Evolutionary conservation across 2,113 vertebrate species (phyloP), one percentile per base, ranked within the genome.

Genomic region (Macrotis lagotis): DNA sequence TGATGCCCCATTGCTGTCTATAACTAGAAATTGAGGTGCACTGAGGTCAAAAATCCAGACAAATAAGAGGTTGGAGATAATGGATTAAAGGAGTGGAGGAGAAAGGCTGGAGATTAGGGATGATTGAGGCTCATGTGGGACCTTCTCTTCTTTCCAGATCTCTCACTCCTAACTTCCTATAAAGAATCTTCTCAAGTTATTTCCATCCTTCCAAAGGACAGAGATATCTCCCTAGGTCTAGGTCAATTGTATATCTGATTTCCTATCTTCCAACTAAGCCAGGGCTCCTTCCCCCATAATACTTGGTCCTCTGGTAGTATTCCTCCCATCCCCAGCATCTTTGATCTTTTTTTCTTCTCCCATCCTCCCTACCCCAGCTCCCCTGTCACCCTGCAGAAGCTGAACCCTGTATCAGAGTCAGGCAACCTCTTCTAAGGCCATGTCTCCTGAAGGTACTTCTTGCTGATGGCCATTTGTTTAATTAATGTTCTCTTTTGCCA

Each of bases 401-500:
- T 49, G 88, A 74, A 28, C 3, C 24, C 28, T 50, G 51, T 90
- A 22, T 0, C 92, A 96, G 74, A 91, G 89, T 93, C 51, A 92
- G 94, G 50, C 24, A 44, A 83, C 94, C 94, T 94, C 94, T 95
- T 93, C 92, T 50, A 0, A 94, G 91, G 59, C 89, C 96, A 24
- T 1, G 97, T 50, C 93, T 91, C 96, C 95, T 48, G 44, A 51
- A 96, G 90, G n/a, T 83, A 94, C 93, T 92, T 96, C 6, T 47
- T 66, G 74, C 50, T 5, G 47, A 50, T 6, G 5, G 95, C 89
- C 92, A 50, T 92, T 95, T 96, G 92, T 91, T 96, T 94, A 89
- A 96, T 97, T 94, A 97, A 59, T 94, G 22, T 91, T 53, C 47
- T 31, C 9, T 22, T 94, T 52, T 94, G 92, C 93, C 92, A 94